These are phyloP conservation scores for Brachionus manjavacas DNA, from an alignment of 1,140 invertebrate species.

Conservation along the genomic window DNA sequence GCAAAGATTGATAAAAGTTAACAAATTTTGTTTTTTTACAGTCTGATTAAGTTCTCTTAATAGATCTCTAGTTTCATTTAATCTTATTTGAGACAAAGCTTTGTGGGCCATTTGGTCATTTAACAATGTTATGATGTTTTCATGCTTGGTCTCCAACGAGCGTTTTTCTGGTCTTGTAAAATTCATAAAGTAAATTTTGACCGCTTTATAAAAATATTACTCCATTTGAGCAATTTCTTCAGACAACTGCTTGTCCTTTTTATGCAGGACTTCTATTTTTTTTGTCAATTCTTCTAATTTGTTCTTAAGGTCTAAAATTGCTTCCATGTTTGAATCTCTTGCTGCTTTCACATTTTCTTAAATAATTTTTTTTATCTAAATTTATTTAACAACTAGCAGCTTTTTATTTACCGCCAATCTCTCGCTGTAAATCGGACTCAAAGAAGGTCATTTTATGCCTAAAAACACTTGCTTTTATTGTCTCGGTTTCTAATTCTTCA, in stretches of 20 bases:
- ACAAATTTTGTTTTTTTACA: not conserved
- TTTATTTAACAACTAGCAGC: too few relatives aligned
- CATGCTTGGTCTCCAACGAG: conserved; percentile 1
- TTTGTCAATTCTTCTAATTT: conserved; percentile 13
- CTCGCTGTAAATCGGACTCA: conserved; percentile 14
- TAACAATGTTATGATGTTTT: not conserved
- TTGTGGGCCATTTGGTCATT: conserved; percentile 34
- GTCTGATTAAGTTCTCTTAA: conserved; percentile 31
- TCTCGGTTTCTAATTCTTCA: conserved; percentile 33
- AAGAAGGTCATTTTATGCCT: conserved; percentile 35
- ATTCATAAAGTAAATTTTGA: not conserved
- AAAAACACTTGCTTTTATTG: conserved; percentile 35
- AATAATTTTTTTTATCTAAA: not conserved
- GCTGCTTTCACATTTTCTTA: conserved; percentile 24
- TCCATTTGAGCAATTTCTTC: conserved; percentile 28
- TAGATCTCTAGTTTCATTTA: conserved; percentile 35
- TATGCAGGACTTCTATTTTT: conserved; percentile 19
- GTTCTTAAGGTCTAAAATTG: not conserved
- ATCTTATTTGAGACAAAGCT: not conserved
- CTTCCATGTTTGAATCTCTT: conserved; percentile 33
- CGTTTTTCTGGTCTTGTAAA: conserved; percentile 22
- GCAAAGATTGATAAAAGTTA: not conserved
- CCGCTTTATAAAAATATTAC: not conserved
- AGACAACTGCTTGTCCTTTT: conserved; percentile 8
- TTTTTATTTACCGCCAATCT: conserved; percentile 19